Evolutionary conservation across 2,113 vertebrate genomes (phyloP).

Genomic region (Phaetusa simplex): DNA sequence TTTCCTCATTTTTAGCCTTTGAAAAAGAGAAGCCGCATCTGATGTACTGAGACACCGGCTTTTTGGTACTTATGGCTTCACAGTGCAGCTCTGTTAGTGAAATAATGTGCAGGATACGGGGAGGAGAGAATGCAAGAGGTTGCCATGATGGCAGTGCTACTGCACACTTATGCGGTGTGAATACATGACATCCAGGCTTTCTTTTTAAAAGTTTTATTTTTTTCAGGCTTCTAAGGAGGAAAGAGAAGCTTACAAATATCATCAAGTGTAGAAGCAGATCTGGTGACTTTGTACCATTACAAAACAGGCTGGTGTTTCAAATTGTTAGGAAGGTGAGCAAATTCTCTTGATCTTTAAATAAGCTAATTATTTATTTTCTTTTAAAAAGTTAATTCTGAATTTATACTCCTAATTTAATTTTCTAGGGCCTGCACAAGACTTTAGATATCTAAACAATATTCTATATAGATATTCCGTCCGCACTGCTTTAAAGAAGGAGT

Average conservation of each 20-base stretch:
- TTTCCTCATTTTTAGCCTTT: background rate
- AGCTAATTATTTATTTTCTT: background rate
- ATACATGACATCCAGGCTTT: accelerated
- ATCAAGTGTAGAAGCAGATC: background rate
- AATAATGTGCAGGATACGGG: background rate
- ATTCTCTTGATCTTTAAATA: background rate
- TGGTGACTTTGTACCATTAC: background rate
- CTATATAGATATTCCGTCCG: too few relatives aligned
- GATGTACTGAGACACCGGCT: background rate
- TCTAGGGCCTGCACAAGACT: background rate
- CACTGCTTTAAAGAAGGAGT: accelerated
- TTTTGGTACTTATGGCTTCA: background rate
- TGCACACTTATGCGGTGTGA: accelerated
- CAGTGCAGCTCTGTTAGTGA: background rate
- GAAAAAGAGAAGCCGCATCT: background rate
- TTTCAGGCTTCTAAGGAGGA: background rate
- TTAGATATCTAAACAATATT: accelerated
- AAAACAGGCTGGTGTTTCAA: background rate
- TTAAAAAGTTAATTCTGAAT: background rate
- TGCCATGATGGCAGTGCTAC: accelerated
- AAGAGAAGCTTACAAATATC: background rate
- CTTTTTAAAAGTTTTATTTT: background rate
- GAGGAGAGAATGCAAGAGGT: background rate
- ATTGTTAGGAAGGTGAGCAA: background rate
- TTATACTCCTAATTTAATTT: background rate